Conservation (phyloP, 2,888 invertebrate genomes). For the Trachelus tabidus region DNA sequence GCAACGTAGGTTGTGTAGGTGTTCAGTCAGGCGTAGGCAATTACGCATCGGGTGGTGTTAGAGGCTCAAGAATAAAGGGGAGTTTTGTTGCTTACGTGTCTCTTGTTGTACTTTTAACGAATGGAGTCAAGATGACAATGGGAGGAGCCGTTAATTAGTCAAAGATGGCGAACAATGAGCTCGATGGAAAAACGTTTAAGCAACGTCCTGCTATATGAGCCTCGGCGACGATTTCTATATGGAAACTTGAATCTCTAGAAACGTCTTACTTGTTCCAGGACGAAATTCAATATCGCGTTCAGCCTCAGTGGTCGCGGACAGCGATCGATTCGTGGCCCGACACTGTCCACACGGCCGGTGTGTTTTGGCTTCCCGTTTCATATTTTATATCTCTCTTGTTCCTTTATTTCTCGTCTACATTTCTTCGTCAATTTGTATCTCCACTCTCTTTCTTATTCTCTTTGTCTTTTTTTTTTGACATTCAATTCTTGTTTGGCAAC, state of each 20-base stretch:
- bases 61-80: background rate
- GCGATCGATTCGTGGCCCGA: conserved; percentile 24
- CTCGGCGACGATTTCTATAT: background rate
- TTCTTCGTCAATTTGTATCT: background rate
- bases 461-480: background rate
- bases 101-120: background rate
- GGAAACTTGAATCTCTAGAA: background rate
- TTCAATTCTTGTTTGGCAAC: background rate
- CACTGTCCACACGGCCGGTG: conserved; percentile 18
- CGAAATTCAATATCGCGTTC: conserved; percentile 28
- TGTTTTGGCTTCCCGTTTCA: conserved; percentile 22
- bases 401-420: background rate
- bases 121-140: background rate
- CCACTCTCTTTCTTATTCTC: background rate
- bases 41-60: background rate
- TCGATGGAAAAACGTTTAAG: background rate
- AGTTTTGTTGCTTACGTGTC: background rate
- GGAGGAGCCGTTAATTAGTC: background rate
- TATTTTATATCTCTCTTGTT: conserved; percentile 8
- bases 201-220: background rate
- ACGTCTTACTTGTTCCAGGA: background rate
- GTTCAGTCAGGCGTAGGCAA: background rate
- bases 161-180: background rate
- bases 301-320: conserved; percentile 22
- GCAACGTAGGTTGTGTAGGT: background rate